A percentile compares a stretch with the other conserved stretches of the same genome.
phyloP scores from a whole-genome alignment of 2,797 vertebrate species.

The Cichlasoma orientale region DNA sequence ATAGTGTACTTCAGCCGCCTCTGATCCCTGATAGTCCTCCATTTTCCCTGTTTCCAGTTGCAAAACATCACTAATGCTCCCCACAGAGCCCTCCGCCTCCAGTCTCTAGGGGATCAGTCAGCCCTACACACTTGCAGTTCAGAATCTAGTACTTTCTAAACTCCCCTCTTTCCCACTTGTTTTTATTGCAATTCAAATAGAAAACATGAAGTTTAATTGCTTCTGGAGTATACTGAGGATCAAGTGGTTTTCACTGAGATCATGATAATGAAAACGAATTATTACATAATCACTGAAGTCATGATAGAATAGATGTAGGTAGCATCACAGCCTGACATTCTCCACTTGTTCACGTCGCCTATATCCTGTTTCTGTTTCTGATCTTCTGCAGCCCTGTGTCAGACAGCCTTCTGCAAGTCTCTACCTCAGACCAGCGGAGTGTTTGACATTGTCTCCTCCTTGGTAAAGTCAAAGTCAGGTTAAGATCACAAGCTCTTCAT shows the following conservation, averaged over 20 bases:
- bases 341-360: slow-evolving; percentile 12
- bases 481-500: slow-evolving; percentile 56
- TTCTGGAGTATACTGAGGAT: slow-evolving; percentile 7
- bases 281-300: not conserved
- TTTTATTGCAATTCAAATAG: slow-evolving; percentile 42
- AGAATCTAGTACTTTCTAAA: slow-evolving; percentile 33
- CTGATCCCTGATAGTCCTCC: slow-evolving; percentile 58
- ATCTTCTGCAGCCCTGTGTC: slow-evolving; percentile 11
- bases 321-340: not conserved
- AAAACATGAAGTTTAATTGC: slow-evolving; percentile 31
- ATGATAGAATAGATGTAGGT: not conserved
- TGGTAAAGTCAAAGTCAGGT: slow-evolving; percentile 56
- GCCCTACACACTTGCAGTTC: slow-evolving; percentile 30
- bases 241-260: slow-evolving; percentile 16
- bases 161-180: slow-evolving; percentile 22
- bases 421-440: slow-evolving; percentile 33
- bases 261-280: slow-evolving; percentile 16
- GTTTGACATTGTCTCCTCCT: slow-evolving; percentile 50
- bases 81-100: slow-evolving; percentile 58
- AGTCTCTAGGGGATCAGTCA: slow-evolving; percentile 49
- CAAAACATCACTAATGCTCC: slow-evolving; percentile 61
- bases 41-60: slow-evolving; percentile 60
- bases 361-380: slow-evolving; percentile 20
- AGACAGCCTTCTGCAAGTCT: slow-evolving; percentile 27
- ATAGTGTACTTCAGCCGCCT: slow-evolving; percentile 47